Evolutionary conservation across 2,113 vertebrate species (phyloP).

Genomic region (Amphilophus citrinellus): DNA sequence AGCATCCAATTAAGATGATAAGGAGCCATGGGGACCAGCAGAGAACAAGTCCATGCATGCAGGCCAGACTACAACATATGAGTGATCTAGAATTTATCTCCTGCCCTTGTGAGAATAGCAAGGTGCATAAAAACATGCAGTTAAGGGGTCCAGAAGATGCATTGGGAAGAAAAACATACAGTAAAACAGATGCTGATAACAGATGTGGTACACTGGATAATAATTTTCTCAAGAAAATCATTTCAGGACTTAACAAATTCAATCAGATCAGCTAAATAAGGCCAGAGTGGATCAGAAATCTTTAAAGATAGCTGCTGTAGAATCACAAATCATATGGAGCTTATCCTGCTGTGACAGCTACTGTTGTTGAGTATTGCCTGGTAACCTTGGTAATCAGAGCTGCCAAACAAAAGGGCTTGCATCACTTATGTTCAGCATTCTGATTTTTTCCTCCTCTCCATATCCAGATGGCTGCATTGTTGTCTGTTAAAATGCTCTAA

Average conservation of each 20-base stretch:
- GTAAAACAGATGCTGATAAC: constrained; percentile 20
- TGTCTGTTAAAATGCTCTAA: constrained; percentile 47
- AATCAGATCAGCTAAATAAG: constrained; percentile 11
- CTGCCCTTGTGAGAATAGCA: constrained; percentile 11
- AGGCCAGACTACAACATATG: constrained; percentile 33
- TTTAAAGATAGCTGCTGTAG: constrained; percentile 45
- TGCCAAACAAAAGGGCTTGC: constrained; percentile 67
- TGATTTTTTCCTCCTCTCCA: constrained; percentile 56
- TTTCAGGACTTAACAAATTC: constrained; percentile 11
- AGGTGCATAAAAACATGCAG: not conserved
- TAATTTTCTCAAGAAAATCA: constrained; percentile 8
- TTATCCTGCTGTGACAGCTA: constrained; percentile 59
- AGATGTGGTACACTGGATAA: constrained; percentile 15
- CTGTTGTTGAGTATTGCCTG: constrained; percentile 63
- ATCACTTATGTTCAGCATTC: constrained; percentile 65
- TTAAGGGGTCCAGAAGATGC: not conserved
- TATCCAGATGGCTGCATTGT: constrained; percentile 75
- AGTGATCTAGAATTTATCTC: constrained; percentile 25
- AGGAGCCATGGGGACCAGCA: constrained; percentile 30
- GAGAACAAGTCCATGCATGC: constrained; percentile 58
- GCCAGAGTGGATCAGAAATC: constrained; percentile 25
- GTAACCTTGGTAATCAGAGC: constrained; percentile 78
- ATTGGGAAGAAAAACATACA: not conserved
- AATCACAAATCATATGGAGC: constrained; percentile 60
- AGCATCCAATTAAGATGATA: constrained; percentile 60